phyloP scores from a whole-genome alignment of 2,888 invertebrate genomes.

The Trissolcus japonicus region DNA sequence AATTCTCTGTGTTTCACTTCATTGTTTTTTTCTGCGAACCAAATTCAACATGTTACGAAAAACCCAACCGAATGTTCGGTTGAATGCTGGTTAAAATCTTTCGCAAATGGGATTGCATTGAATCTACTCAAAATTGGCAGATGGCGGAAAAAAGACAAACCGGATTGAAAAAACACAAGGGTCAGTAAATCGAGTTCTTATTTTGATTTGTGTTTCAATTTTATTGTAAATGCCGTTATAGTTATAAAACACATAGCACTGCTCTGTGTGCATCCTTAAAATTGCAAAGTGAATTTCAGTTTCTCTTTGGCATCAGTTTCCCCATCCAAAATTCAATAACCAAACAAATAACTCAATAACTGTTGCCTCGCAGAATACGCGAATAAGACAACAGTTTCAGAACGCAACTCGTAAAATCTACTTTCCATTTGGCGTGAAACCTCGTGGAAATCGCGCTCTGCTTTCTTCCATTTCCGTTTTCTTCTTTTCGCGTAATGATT shows the following conservation, averaged over 20 bases:
- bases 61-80: slow-evolving; percentile 34
- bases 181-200: slow-evolving; percentile 8
- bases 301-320: slow-evolving; percentile 17
- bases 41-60: slow-evolving; percentile 22
- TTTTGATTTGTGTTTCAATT: slow-evolving; percentile 25
- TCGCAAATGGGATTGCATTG: slow-evolving; percentile 39
- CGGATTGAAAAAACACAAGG: slow-evolving; percentile 2
- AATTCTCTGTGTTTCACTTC: background rate
- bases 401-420: slow-evolving; percentile 25
- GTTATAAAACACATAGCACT: slow-evolving; percentile 13
- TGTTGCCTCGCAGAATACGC: slow-evolving; percentile 22
- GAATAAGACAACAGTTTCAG: slow-evolving; percentile 24
- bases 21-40: slow-evolving; percentile 9
- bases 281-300: slow-evolving; percentile 32
- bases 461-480: slow-evolving; percentile 1
- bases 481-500: slow-evolving; percentile 21
- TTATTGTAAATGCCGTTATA: background rate
- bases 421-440: slow-evolving; percentile 38
- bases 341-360: slow-evolving; percentile 36
- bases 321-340: slow-evolving; percentile 24
- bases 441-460: slow-evolving; percentile 19
- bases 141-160: slow-evolving; percentile 8
- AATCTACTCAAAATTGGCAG: slow-evolving; percentile 21
- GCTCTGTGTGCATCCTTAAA: slow-evolving; percentile 7
- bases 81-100: slow-evolving; percentile 35